Evolutionary conservation across 2,113 vertebrate genomes (phyloP).

Genomic region (Muscicapa adusta): DNA sequence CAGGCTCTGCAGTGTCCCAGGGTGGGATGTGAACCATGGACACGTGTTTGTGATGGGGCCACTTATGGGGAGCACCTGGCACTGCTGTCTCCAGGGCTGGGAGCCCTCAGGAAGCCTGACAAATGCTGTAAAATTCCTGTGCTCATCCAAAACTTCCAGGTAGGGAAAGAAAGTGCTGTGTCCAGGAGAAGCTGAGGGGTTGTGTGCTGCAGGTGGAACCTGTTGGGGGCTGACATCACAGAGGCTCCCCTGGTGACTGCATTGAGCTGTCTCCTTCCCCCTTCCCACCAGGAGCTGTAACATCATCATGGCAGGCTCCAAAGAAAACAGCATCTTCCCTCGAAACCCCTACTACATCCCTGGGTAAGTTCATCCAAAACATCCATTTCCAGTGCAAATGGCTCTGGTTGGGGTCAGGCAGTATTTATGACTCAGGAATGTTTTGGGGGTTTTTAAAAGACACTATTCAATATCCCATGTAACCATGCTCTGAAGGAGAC

Average conservation of each 20-base stretch:
- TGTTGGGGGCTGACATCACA: neutral
- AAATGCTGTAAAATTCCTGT: accelerated
- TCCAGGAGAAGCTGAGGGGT: neutral
- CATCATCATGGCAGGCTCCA: neutral
- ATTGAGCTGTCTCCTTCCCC: accelerated
- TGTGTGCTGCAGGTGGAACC: neutral
- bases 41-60: accelerated
- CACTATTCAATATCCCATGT: neutral
- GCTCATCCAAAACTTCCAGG: neutral
- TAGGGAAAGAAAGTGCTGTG: accelerated
- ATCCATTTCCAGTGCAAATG: neutral
- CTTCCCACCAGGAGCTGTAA: neutral
- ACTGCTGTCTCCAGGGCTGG: too few relatives aligned
- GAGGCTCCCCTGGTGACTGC: neutral
- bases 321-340: neutral
- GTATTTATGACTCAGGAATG: accelerated
- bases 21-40: accelerated
- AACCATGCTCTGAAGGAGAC: neutral
- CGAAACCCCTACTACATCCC: neutral
- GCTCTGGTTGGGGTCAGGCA: neutral
- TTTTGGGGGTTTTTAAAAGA: neutral
- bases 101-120: too few relatives aligned
- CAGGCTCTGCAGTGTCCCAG: accelerated
- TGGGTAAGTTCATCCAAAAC: neutral
- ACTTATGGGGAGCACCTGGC: accelerated